phyloP scores from a whole-genome alignment of 2,113 vertebrate genomes.

The Tetrax tetrax region DNA sequence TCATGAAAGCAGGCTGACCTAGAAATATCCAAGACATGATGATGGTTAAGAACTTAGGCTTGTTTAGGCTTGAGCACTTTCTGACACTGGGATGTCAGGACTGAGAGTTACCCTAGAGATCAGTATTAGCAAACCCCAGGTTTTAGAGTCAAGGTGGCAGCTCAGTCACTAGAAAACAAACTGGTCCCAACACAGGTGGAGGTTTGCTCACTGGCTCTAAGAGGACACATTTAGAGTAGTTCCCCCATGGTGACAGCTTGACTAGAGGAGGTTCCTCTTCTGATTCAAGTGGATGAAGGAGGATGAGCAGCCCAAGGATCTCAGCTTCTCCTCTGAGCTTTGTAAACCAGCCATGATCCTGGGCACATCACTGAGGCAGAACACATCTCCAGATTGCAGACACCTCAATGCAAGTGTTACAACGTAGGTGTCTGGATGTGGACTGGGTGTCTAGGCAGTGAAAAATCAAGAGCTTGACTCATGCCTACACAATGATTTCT shows the following conservation, averaged over 20 bases:
- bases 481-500: constrained; percentile 32
- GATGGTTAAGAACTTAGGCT: background rate
- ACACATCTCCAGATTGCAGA: background rate
- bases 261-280: background rate
- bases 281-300: background rate
- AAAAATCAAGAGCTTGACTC: constrained; percentile 46
- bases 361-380: background rate
- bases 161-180: background rate
- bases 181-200: background rate
- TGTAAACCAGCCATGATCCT: background rate
- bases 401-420: background rate
- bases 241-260: background rate
- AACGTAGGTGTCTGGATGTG: constrained; percentile 26
- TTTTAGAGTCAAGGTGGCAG: background rate
- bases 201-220: background rate
- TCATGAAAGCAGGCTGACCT: background rate
- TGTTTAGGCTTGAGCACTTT: background rate
- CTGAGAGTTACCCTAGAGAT: background rate
- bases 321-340: background rate
- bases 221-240: background rate
- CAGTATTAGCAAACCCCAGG: background rate
- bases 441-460: constrained; percentile 53
- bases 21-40: background rate
- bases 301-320: background rate
- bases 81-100: background rate